Evolutionary conservation across 2,888 invertebrate species (phyloP), one percentile per base, ranked within the genome.

Genomic region (Mechanitis mazaeus): DNA sequence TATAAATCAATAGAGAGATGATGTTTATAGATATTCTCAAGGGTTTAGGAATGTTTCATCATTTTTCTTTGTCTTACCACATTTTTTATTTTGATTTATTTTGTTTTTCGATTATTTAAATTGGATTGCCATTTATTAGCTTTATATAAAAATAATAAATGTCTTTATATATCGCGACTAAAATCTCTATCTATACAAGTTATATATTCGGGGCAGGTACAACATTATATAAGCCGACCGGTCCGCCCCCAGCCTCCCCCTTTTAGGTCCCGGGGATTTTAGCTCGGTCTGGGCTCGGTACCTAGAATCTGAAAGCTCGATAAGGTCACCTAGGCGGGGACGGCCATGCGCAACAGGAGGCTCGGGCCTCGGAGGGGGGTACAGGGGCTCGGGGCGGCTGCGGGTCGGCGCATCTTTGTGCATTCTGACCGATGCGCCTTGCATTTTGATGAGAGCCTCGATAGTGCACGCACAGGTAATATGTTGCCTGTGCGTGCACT

Each of bases 401-500:
- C 50, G 50, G 50, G 28, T 31, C 31, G 11, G 50, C 50, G 50
- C 50, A 31, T 31, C 28, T 3, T 31, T 31, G 11, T 50, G 50
- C 50, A 50, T 31, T 31, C 9, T 6, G n/a, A 20, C 50, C 31
- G 31, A 50, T 50, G 50, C 50, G 50, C 50, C n/a, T 50, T 50
- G 50, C 50, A 50, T 50, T 50, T 50, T 28, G 28, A 3, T 5
- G 50, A 28, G 50, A 31, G 28, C 31, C 6, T 31, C 50, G 31
- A 50, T 50, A 50, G 50, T 50, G 50, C 50, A 50, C 28, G 50
- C 50, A 50, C 50, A 54, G 42, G 42, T 42, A 11, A 9, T 1
- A 9, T 56, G 33, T n/a, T 45, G 28, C 11, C 50, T 50, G 45
- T 65, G 46, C 11, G 46, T 55, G 35, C 59, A 55, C 28, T 38